Evolutionary conservation across 2,888 invertebrate genomes (phyloP).

Genomic region (Nesidiocoris tenuis): DNA sequence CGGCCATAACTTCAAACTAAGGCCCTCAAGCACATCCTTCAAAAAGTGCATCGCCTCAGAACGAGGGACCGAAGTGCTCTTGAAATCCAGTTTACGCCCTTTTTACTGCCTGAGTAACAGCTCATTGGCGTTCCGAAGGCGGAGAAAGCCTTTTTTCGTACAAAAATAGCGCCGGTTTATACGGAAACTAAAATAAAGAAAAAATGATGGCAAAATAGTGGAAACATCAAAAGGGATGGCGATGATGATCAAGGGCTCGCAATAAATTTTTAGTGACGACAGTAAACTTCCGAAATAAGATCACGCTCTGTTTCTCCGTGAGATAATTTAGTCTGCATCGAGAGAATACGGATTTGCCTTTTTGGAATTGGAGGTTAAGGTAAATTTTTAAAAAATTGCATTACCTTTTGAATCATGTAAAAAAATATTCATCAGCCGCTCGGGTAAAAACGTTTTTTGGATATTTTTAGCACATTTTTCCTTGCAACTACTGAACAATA

Average conservation of each 20-base stretch:
- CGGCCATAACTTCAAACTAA: background rate
- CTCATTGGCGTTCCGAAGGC: background rate
- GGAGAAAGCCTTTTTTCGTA: background rate
- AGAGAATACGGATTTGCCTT: too few relatives aligned
- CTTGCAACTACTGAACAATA: too few relatives aligned
- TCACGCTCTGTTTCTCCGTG: too few relatives aligned
- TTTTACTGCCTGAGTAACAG: background rate
- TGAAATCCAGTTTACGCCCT: background rate
- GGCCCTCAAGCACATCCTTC: slow-evolving; percentile 10
- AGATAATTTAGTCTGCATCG: too few relatives aligned
- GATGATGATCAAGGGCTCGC: background rate
- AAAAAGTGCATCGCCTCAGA: slow-evolving; percentile 7
- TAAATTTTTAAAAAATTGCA: too few relatives aligned
- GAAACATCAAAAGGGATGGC: background rate
- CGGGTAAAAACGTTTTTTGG: too few relatives aligned
- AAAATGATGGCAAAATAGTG: background rate
- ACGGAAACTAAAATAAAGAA: background rate
- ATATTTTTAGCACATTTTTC: too few relatives aligned
- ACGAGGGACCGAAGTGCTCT: background rate
- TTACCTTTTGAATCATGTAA: too few relatives aligned
- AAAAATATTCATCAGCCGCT: too few relatives aligned
- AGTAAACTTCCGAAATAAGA: background rate
- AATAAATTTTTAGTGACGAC: background rate
- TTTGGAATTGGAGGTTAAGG: too few relatives aligned
- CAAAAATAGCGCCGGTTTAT: background rate